Conservation (phyloP, 2,113 vertebrate genomes). For the Trochalopteron elliotii region DNA sequence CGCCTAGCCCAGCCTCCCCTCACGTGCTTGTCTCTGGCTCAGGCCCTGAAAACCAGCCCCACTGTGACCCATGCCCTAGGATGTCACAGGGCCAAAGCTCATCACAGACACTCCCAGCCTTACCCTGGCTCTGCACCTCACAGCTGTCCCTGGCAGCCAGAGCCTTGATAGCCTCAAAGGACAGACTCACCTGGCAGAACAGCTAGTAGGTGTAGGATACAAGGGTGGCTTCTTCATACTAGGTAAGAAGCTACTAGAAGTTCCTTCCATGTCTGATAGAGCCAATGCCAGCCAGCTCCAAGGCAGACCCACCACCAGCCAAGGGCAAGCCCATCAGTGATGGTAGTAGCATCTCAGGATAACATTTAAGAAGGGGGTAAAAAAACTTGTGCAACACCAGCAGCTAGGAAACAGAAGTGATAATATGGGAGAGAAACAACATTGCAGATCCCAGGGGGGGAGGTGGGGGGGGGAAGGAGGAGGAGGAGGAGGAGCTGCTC, state of each 20-base stretch:
- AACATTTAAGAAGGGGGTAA: not conserved
- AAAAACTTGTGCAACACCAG: not conserved
- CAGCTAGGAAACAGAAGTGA: not conserved
- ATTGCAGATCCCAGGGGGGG: not conserved
- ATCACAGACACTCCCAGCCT: not conserved
- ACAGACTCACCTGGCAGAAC: not conserved
- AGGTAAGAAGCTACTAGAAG: not conserved
- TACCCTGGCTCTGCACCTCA: not conserved
- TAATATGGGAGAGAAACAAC: not conserved
- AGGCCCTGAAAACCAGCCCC: not conserved
- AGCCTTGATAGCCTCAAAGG: not conserved
- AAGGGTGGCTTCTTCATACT: not conserved
- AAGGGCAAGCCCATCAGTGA: not conserved
- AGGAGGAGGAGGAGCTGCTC: not conserved
- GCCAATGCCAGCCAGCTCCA: not conserved
- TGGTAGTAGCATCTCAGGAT: not conserved
- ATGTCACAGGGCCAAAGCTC: not conserved
- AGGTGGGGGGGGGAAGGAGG: no score
- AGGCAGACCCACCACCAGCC: not conserved
- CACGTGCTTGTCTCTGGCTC: fast-evolving
- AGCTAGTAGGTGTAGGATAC: not conserved
- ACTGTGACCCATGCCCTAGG: not conserved
- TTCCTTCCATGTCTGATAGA: not conserved
- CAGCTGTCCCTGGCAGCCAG: not conserved
- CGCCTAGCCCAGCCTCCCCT: not conserved